Conservation (phyloP, 2,113 vertebrate species). For the Bos indicus region DNA sequence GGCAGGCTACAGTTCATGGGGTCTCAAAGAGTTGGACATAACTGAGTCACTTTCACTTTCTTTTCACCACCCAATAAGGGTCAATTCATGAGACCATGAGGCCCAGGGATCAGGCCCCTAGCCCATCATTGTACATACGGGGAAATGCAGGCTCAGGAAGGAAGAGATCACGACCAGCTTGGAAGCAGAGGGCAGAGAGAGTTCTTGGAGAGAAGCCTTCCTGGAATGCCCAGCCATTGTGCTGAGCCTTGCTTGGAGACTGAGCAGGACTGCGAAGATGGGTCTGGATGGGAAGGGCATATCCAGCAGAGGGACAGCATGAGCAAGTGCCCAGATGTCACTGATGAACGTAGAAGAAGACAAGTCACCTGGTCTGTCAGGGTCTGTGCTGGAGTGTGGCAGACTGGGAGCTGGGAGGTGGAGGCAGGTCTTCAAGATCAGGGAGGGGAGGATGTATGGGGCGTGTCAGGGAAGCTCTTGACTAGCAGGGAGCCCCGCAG, state of each 20-base stretch:
- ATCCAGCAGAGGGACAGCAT: not conserved
- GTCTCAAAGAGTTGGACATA: not conserved
- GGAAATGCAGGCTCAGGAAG: not conserved
- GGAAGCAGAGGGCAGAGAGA: not conserved
- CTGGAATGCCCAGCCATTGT: no score
- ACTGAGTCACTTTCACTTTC: not conserved
- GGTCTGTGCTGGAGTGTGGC: not conserved
- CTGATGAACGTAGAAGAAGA: not conserved
- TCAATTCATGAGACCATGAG: not conserved
- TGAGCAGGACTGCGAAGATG: not conserved
- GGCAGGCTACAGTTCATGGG: not conserved
- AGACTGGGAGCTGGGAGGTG: not conserved
- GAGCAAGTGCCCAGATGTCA: not conserved
- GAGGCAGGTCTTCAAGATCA: not conserved
- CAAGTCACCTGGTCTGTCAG: not conserved
- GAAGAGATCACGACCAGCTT: not conserved
- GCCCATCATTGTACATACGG: not conserved
- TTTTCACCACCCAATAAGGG: not conserved
- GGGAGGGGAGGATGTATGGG: not conserved
- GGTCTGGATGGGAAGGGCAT: not conserved
- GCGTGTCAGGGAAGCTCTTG: not conserved
- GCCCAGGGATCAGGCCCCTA: not conserved
- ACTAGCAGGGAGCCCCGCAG: not conserved
- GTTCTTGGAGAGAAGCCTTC: not conserved
- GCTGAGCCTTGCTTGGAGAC: not conserved